Base-by-base conservation (phyloP, 2,888 invertebrate genomes). In the Mycalesis mineus region DNA sequence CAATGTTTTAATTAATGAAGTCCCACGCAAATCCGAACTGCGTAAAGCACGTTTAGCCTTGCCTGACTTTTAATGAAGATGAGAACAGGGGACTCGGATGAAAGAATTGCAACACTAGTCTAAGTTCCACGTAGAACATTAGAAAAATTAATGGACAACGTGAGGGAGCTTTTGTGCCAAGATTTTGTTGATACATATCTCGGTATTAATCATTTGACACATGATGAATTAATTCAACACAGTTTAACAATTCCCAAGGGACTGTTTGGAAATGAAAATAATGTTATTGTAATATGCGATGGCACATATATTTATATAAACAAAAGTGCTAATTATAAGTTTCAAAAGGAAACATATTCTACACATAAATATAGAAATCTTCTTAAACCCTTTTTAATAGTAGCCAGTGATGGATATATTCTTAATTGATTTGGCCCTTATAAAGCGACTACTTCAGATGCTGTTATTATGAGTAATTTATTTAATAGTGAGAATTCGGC, bases 361-460 rank as follows among this genome's bases (percentile, higher is more conserved):
- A 7, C 29, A 1, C 47, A 55, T 14, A 55, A 55, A 14, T 55
- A 55, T 15, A 47, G 28, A 5, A 55, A 55, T 22, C 22, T 22
- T 5, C 28, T 14, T 47, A 39, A 63, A 36, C 58, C 58, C 9
- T 63, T 63, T 55, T n/a, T 60, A 29, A 22, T 61, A 14, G 57
- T 58, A 22, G 28, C 54, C 37, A 41, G 49, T 40, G 58, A 63
- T 58, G 63, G 63, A 9, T 60, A 63, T 42, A 60, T 57, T 37
- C 13, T 63, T 17, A 48, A 58, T 15, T 53, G 55, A n/a, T 54
- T 59, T 41, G 61, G 61, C 9, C 58, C 60, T 50, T 60, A 57
- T 33, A 55, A 52, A 15, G 54, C 64, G 39, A 56, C 58, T 5
- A 64, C 59, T 49, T 59, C 60, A 42, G 62, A 65, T 55, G 55